phyloP scores from a whole-genome alignment of 1,140 invertebrate species.

The Lucilia cuprina region DNA sequence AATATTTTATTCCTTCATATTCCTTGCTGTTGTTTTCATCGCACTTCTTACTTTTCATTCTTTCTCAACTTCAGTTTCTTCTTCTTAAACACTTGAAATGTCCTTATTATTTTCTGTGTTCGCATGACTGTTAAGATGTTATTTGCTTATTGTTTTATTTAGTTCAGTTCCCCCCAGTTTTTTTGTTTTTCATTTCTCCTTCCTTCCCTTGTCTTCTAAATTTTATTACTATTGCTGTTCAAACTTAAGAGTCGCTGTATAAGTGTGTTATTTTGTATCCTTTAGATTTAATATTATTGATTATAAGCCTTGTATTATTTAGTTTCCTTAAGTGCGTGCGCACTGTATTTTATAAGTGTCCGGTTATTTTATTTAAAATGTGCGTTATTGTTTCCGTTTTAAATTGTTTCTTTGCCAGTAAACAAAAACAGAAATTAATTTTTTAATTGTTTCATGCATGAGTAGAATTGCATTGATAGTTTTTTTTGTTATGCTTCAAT shows the following conservation, averaged over 20 bases:
- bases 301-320: neutral
- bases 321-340: slow-evolving; percentile 11
- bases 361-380: neutral
- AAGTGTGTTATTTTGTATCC: neutral
- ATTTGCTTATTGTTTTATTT: neutral
- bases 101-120: neutral
- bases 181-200: neutral
- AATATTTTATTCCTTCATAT: neutral
- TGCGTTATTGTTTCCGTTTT: slow-evolving; percentile 6
- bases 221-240: neutral
- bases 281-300: neutral
- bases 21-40: neutral
- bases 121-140: neutral
- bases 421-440: neutral
- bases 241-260: neutral
- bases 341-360: neutral
- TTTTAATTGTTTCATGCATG: neutral
- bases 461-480: neutral
- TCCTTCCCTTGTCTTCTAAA: neutral
- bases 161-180: neutral
- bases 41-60: too few species aligned
- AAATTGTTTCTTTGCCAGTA: neutral
- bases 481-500: neutral
- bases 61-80: neutral
- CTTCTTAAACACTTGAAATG: neutral